Conservation (phyloP, 2,888 invertebrate genomes). For the Netelia virgata region DNA sequence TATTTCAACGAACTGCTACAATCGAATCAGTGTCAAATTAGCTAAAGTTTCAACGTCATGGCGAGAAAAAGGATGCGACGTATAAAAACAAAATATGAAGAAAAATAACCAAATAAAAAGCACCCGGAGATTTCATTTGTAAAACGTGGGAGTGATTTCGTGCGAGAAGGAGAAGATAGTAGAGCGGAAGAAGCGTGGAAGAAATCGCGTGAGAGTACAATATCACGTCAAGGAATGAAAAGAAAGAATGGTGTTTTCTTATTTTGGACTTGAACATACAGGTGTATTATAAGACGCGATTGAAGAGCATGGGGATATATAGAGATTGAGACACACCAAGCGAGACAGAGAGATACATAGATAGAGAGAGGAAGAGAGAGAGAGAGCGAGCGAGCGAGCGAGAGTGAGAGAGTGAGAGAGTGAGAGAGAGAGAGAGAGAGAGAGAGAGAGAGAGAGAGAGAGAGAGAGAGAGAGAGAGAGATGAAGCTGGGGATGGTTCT, state of each 20-base stretch:
- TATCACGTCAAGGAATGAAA: not conserved
- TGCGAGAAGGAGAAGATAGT: conserved; percentile 26
- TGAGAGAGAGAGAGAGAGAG: conserved; percentile 20
- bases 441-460: conserved; percentile 19
- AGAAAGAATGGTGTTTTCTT: not conserved
- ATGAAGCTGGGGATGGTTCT: conserved; percentile 23
- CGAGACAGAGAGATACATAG: conserved; percentile 24
- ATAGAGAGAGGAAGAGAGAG: not conserved
- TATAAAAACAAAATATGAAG: too few species aligned
- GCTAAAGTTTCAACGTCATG: not conserved
- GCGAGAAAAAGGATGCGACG: not conserved
- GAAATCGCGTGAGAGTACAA: not conserved
- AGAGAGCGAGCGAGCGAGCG: conserved; percentile 13
- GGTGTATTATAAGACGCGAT: not conserved
- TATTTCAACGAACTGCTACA: not conserved
- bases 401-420: not conserved
- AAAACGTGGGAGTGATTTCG: conserved; percentile 2
- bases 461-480: conserved; percentile 8
- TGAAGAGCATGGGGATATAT: not conserved
- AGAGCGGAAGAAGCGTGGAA: conserved; percentile 8
- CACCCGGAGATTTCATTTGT: conserved; percentile 38
- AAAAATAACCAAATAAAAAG: conserved; percentile 1
- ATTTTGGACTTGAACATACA: not conserved
- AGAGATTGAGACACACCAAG: not conserved
- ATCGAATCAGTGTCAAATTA: not conserved